Evolutionary conservation across 1,140 invertebrate species (phyloP).

Genomic region (Drosophila asahinai): DNA sequence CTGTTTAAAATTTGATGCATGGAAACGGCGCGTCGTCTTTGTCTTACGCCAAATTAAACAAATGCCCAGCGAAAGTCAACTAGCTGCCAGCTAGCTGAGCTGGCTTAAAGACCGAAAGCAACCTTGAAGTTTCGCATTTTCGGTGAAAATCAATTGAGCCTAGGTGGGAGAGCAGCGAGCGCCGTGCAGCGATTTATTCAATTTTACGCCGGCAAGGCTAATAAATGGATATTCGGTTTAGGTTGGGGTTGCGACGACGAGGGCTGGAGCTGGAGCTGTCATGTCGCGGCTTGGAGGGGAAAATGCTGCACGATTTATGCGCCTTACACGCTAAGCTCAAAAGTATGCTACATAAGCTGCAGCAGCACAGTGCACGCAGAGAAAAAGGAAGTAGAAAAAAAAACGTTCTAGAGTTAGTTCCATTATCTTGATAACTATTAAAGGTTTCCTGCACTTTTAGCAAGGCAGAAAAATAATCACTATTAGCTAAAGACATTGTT

Average conservation of each 20-base stretch:
- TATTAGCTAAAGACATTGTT: too few relatives aligned
- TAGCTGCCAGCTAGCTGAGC: constrained; percentile 12
- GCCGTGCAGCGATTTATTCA: constrained; percentile 68
- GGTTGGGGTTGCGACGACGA: constrained; percentile 20
- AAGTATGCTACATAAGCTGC: constrained; percentile 81
- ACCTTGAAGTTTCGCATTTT: constrained; percentile 56
- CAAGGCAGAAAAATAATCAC: not conserved
- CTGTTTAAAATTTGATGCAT: constrained; percentile 81
- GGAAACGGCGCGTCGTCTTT: constrained; percentile 34
- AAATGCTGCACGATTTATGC: constrained; percentile 73
- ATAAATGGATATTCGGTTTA: constrained; percentile 69
- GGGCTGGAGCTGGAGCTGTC: constrained; percentile 38
- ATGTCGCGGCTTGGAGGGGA: constrained; percentile 48
- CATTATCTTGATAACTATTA: too few relatives aligned
- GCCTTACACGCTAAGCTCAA: constrained; percentile 78
- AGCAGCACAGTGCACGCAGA: constrained; percentile 27
- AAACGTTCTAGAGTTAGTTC: too few relatives aligned
- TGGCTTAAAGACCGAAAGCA: constrained; percentile 40
- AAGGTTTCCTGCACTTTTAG: not conserved
- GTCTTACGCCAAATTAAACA: constrained; percentile 71
- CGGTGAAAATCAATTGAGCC: constrained; percentile 69
- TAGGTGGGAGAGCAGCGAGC: constrained; percentile 37
- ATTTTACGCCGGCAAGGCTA: constrained; percentile 68
- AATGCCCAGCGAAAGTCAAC: constrained; percentile 45
- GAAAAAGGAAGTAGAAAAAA: constrained; percentile 4